Percentiles rank a stretch among this genome's conserved stretches.
These are phyloP conservation scores for Synergus gifuensis DNA, from an alignment of 2,888 invertebrate species.

Conservation along the genomic window DNA sequence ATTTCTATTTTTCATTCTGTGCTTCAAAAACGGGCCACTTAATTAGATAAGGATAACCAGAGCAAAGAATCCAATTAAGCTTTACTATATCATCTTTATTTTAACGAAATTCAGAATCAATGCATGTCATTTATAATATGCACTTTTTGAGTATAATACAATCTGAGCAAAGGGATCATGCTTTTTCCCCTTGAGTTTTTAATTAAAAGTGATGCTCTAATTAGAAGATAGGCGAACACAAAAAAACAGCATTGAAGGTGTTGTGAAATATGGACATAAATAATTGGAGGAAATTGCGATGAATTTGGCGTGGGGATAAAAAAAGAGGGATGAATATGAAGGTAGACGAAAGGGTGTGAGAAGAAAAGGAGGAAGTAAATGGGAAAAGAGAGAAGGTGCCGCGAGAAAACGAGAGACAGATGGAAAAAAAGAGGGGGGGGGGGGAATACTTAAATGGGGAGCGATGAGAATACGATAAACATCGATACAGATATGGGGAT, in stretches of 20 bases:
- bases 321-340: conserved; percentile 16
- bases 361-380: conserved; percentile 11
- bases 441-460: conserved; percentile 12
- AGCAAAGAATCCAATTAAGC: not conserved
- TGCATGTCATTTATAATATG: not conserved
- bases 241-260: conserved; percentile 38
- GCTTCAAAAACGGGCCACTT: not conserved
- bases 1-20: not conserved
- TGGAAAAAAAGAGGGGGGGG: not conserved
- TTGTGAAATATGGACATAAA: conserved; percentile 11
- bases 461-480: conserved; percentile 22
- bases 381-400: not conserved
- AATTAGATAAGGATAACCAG: not conserved
- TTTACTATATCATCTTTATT: not conserved
- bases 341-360: conserved; percentile 28
- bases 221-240: not conserved
- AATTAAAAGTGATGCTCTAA: conserved; percentile 12
- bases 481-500: conserved; percentile 26
- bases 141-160: not conserved
- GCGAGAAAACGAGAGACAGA: not conserved
- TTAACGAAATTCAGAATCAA: not conserved
- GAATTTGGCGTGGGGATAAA: conserved; percentile 36
- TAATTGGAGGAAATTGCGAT: conserved; percentile 14
- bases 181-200: not conserved
- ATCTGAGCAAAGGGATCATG: conserved; percentile 15